Conservation (phyloP, 2,888 invertebrate species). For the Stegophylla sp. region DNA sequence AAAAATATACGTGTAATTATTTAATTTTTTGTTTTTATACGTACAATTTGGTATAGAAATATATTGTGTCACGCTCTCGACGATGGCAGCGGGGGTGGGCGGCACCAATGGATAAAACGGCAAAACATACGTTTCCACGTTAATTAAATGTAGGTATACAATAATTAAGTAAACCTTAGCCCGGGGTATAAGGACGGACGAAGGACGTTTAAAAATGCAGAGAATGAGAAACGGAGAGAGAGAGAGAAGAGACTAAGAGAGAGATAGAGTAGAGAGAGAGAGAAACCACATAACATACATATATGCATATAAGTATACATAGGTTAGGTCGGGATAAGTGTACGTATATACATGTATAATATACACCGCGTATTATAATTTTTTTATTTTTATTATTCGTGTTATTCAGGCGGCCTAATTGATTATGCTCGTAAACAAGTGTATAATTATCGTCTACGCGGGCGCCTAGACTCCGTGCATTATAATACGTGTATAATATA, state of each 20-base stretch:
- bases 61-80: conserved; percentile 29
- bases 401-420: conserved; percentile 28
- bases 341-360: no score
- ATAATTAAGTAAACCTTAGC: not conserved
- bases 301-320: not conserved
- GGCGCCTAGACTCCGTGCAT: not conserved
- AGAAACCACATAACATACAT: not conserved
- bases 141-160: not conserved
- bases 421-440: conserved; percentile 27
- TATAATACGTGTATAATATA: no score
- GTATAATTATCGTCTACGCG: not conserved
- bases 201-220: not conserved
- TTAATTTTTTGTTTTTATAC: not conserved
- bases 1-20: not conserved
- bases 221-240: not conserved
- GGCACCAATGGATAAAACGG: conserved; percentile 1
- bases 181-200: conserved; percentile 4
- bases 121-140: conserved; percentile 6
- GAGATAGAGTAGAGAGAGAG: not conserved
- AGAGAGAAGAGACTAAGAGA: not conserved
- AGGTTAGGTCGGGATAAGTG: no score
- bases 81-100: not conserved
- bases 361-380: no score
- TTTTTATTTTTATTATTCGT: not conserved
- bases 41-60: not conserved